These are phyloP conservation scores for Elaeidobius kamerunicus DNA, from an alignment of 2,888 invertebrate genomes.

Conservation along the genomic window DNA sequence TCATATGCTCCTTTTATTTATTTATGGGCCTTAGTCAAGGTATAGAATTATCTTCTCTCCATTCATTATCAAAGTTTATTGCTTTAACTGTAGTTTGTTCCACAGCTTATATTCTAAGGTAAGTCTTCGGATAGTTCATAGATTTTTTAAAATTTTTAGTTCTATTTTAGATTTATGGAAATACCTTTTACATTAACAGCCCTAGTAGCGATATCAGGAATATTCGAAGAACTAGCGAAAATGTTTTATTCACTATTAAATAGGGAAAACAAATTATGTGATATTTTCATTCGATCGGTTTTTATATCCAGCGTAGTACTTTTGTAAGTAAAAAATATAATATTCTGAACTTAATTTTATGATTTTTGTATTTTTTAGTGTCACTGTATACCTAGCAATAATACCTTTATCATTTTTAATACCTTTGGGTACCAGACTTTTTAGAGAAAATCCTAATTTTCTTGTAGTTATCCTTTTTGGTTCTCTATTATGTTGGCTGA, in stretches of 20 bases:
- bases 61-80: slow-evolving; percentile 36
- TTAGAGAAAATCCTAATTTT: slow-evolving; percentile 29
- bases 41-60: slow-evolving; percentile 34
- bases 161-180: slow-evolving; percentile 33
- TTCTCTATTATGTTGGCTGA: slow-evolving; percentile 32
- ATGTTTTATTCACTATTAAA: slow-evolving; percentile 29
- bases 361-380: slow-evolving; percentile 29
- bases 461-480: slow-evolving; percentile 28
- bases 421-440: slow-evolving; percentile 29
- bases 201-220: slow-evolving; percentile 31
- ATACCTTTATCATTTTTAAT: slow-evolving; percentile 34
- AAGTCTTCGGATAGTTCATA: slow-evolving; percentile 5
- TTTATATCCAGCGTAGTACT: slow-evolving; percentile 30
- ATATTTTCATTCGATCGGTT: slow-evolving; percentile 18
- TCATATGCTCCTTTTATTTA: slow-evolving; percentile 43
- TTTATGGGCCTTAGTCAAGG: slow-evolving; percentile 43
- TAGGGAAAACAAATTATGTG: slow-evolving; percentile 21
- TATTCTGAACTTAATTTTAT: neutral
- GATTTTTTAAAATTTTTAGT: neutral
- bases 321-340: slow-evolving; percentile 29
- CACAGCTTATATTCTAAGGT: slow-evolving; percentile 36
- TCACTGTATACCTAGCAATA: slow-evolving; percentile 29
- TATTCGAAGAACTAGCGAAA: slow-evolving; percentile 32
- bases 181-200: slow-evolving; percentile 34
- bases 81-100: slow-evolving; percentile 37